Evolutionary conservation across 2,888 invertebrate species (phyloP).

Genomic region (Euphydryas editha): DNA sequence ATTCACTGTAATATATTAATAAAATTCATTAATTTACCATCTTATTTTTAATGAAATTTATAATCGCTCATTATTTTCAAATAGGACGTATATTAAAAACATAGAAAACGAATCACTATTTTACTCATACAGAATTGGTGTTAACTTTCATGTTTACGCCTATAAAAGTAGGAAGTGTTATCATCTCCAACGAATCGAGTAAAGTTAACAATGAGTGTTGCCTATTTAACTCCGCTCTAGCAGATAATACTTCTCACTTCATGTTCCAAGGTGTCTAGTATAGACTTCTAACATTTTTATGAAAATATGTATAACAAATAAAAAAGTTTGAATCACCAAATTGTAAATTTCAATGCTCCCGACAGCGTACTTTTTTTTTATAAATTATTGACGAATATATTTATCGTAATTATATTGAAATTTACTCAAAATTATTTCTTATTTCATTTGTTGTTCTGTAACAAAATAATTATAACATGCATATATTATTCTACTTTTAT

Average conservation of each 20-base stretch:
- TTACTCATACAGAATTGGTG: neutral
- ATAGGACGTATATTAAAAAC: neutral
- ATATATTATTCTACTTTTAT: neutral
- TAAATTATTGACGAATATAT: neutral
- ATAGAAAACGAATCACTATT: neutral
- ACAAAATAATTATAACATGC: neutral
- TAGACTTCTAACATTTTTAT: slow-evolving; percentile 1
- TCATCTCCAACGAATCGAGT: neutral
- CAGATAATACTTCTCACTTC: slow-evolving; percentile 16
- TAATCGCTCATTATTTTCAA: neutral
- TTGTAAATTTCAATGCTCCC: slow-evolving; percentile 14
- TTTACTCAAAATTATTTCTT: neutral
- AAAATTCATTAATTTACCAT: neutral
- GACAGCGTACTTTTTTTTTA: neutral
- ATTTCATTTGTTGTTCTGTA: no score
- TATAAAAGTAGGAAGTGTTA: slow-evolving; percentile 16
- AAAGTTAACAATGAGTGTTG: neutral
- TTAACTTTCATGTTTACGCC: neutral
- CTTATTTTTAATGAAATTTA: neutral
- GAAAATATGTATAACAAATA: slow-evolving; percentile 11
- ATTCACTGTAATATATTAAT: neutral
- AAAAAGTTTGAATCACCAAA: slow-evolving; percentile 10
- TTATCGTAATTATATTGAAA: neutral
- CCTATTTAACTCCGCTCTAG: neutral
- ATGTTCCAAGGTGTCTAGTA: slow-evolving; percentile 6